Conservation (phyloP, 2,113 vertebrate genomes). For the Anthoscopus minutus region DNA sequence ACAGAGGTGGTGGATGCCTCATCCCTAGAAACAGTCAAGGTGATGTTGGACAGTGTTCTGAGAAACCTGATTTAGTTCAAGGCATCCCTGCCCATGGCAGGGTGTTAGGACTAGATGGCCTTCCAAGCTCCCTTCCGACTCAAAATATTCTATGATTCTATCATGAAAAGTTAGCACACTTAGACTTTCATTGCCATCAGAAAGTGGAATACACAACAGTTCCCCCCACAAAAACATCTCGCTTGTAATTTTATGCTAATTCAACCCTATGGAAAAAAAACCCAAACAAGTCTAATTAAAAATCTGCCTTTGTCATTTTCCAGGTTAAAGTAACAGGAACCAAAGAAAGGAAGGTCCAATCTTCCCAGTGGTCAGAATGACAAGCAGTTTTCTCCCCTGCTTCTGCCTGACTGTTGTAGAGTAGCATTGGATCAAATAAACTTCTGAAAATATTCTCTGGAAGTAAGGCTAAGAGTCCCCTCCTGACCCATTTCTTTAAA, state of each 20-base stretch:
- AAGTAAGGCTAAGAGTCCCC: neutral
- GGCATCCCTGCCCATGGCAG: too few relatives aligned
- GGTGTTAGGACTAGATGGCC: neutral
- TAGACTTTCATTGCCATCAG: neutral
- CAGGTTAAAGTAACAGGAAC: neutral
- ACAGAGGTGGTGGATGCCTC: neutral
- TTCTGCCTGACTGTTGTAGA: neutral
- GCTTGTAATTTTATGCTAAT: neutral
- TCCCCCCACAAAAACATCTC: neutral
- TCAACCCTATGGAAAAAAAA: rapidly evolving
- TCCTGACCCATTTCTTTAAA: neutral
- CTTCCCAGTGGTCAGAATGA: neutral
- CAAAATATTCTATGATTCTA: neutral
- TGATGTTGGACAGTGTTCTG: neutral
- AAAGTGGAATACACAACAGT: neutral
- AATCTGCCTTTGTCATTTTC: neutral
- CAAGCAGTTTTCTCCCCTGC: neutral
- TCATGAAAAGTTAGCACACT: neutral
- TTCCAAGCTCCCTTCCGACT: neutral
- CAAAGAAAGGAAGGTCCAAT: neutral
- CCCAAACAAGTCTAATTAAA: neutral
- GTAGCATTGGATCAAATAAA: neutral
- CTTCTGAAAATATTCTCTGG: neutral
- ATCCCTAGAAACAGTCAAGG: neutral
- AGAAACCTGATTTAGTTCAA: neutral